Conservation (phyloP, 30 jellyfish, hydroid and myxozoan species). For the Phacellophora camtschatica region DNA sequence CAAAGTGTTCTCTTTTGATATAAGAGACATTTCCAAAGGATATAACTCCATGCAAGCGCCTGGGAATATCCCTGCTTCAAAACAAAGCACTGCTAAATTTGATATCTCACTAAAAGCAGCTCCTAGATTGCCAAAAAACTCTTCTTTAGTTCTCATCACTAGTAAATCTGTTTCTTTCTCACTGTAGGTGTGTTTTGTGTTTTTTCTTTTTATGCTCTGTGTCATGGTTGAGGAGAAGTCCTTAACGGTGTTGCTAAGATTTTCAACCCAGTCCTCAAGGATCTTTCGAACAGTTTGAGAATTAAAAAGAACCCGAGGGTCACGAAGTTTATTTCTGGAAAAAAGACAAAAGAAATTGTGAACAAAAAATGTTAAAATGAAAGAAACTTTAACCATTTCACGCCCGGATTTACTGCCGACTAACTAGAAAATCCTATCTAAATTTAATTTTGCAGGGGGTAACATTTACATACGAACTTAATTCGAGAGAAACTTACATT, state of each 20-base stretch:
- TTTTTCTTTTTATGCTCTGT: background rate
- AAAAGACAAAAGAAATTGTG: background rate
- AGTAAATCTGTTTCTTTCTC: constrained; percentile 27
- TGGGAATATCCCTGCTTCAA: constrained; percentile 84
- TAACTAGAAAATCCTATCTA: too few relatives aligned
- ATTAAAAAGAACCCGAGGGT: constrained; percentile 70
- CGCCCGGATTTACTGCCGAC: too few relatives aligned
- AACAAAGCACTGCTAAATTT: constrained; percentile 83
- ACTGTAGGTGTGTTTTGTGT: constrained; percentile 27
- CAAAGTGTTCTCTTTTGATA: constrained; percentile 29
- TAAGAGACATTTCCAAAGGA: constrained; percentile 45
- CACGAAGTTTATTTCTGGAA: constrained; percentile 81
- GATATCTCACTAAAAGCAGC: constrained; percentile 92
- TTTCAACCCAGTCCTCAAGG: constrained; percentile 76
- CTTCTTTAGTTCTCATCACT: constrained; percentile 48
- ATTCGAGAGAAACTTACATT: too few relatives aligned
- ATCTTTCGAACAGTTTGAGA: constrained; percentile 58
- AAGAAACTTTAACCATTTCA: background rate
- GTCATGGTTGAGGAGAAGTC: constrained; percentile 54
- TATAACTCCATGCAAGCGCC: constrained; percentile 43
- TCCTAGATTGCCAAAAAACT: constrained; percentile 61
- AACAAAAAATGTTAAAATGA: background rate
- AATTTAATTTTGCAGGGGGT: too few relatives aligned
- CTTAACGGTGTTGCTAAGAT: constrained; percentile 36
- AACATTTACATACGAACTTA: too few relatives aligned